Base-by-base conservation (phyloP, 2,797 vertebrate genomes). In the Poeciliopsis turneri region DNA sequence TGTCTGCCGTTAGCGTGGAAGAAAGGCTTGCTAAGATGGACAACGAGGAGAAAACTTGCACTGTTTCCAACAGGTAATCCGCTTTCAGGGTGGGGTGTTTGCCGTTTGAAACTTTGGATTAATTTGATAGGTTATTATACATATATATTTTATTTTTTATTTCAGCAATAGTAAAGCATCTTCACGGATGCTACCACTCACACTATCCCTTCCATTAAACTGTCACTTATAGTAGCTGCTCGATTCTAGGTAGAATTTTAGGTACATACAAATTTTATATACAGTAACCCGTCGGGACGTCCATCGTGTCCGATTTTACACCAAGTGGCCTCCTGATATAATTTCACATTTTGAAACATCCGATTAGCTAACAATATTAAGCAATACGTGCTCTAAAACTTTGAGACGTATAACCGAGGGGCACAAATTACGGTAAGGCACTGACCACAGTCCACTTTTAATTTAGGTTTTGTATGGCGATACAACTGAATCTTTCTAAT, bases 11-110 rank as follows among this genome's bases (percentile, higher is more conserved):
- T 92, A 92, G 86, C 82, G 79, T 77, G 77, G 93, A 94, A 86
- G 90, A 87, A 90, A 93, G 83, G 74, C 72, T 86, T 68, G 75
- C 90, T 90, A 83, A 92, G 84, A 96, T 96, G 95, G 95, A 96
- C 80, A 92, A 84, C 79, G 93, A 90, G 71, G 94, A 95, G 30
- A 95, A 92, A 88, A 80, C 88, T 33, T 83, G 93, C 4, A 74
- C 88, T 49, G 47, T 91, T 8, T 80, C 91, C 20, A 88, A 71
- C 84, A 95, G 95, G 95, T 96, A 95, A 87, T 39, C 79, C 20
- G 1, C n/a, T 64, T 64, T 41, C 5, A 23, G 12, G 51, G 39
- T 15, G 5, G 1, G 4, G 10, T 2, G 36, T 74, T 74, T 13
- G 20, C 72, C n/a, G 2, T 6, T 12, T 36, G 39, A 25, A 61